phyloP scores from a whole-genome alignment of 2,797 vertebrate genomes.

The Molossus molossus region DNA sequence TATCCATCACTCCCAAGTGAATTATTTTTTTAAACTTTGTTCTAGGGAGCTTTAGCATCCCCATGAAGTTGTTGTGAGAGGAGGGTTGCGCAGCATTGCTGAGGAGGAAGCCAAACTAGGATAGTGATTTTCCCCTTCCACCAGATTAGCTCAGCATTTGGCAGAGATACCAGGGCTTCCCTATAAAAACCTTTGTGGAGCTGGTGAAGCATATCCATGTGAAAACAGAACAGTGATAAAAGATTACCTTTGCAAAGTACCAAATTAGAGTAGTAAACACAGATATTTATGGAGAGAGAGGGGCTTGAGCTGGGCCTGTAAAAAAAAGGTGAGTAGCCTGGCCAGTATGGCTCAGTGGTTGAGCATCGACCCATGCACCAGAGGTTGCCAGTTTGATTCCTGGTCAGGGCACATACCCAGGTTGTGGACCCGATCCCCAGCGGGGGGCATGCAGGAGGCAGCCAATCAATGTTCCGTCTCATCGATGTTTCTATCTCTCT shows the following conservation, averaged over 20 bases:
- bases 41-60: background rate
- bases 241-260: conserved; percentile 38
- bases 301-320: background rate
- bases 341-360: no score
- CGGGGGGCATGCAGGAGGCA: no score
- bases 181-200: background rate
- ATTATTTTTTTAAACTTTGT: conserved; percentile 34
- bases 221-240: background rate
- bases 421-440: no score
- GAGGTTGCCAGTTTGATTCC: no score
- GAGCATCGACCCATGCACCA: no score
- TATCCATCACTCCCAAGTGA: background rate
- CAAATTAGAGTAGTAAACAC: background rate
- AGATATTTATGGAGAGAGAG: background rate
- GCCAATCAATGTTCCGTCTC: no score
- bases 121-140: background rate
- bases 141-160: background rate
- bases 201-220: background rate
- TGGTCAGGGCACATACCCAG: no score
- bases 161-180: background rate
- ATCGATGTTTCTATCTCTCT: no score
- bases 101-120: background rate
- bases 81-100: background rate
- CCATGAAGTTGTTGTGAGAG: background rate
- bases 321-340: background rate